These are phyloP conservation scores for Mesocentrotus franciscanus DNA, from an alignment of 53 echinoderm and acorn worm genomes.

Conservation along the genomic window DNA sequence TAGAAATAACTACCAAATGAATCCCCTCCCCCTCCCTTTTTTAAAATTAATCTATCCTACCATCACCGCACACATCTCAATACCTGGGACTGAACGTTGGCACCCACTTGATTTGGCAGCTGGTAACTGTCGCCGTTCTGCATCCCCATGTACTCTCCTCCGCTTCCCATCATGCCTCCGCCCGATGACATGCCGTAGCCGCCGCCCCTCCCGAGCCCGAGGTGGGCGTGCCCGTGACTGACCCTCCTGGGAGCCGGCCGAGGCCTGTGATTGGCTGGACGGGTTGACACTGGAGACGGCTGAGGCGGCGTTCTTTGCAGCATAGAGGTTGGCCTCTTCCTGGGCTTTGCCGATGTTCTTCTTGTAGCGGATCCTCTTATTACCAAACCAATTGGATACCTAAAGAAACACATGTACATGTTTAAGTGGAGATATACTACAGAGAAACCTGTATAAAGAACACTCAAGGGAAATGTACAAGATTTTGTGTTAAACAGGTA, in stretches of 20 bases:
- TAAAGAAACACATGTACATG: neutral
- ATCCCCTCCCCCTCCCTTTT: neutral
- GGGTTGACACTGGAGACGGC: conserved; percentile 89
- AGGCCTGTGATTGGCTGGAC: conserved; percentile 71
- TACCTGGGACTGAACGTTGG: conserved; percentile 93
- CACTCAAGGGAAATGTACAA: too few species aligned
- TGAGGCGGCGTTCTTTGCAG: conserved; percentile 99
- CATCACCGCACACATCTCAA: conserved; percentile 60
- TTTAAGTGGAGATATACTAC: neutral
- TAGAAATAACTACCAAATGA: neutral
- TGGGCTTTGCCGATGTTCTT: conserved; percentile 99
- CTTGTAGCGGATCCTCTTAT: conserved; percentile 99
- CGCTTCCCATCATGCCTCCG: conserved; percentile 79
- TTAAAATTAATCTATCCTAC: conserved; percentile 70
- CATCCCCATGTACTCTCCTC: conserved; percentile 90
- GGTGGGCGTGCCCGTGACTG: conserved; percentile 92
- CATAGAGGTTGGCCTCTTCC: conserved; percentile 99
- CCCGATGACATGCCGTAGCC: conserved; percentile 84
- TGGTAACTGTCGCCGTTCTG: conserved; percentile 99
- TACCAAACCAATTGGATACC: conserved; percentile 99
- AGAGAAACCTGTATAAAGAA: neutral
- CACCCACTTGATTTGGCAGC: conserved; percentile 95
- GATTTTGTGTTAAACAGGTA: too few species aligned
- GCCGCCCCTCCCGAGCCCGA: conserved; percentile 80
- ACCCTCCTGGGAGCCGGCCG: conserved; percentile 75